Conservation (phyloP, 2,888 invertebrate species). For the Lingula anatina region DNA sequence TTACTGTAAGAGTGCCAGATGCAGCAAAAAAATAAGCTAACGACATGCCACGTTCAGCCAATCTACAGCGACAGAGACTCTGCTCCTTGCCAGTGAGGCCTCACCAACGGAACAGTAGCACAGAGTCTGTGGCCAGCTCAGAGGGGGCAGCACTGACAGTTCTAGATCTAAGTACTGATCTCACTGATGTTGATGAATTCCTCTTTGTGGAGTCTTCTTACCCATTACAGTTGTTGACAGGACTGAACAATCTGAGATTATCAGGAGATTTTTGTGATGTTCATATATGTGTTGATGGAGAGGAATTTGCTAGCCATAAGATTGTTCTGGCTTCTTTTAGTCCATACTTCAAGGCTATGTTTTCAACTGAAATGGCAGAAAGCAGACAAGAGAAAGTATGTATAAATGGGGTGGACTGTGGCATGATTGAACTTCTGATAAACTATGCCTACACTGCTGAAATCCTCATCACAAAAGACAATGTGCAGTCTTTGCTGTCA, state of each 20-base stretch:
- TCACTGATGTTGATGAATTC: conserved; percentile 35
- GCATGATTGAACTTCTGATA: conserved; percentile 49
- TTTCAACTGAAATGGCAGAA: conserved; percentile 51
- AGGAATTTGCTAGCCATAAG: conserved; percentile 51
- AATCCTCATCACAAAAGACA: conserved; percentile 46
- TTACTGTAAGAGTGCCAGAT: too few relatives aligned
- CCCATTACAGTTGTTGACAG: conserved; percentile 44
- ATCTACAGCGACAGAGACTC: background rate
- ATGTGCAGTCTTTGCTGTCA: conserved; percentile 53
- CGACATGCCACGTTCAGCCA: too few relatives aligned
- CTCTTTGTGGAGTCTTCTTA: conserved; percentile 48
- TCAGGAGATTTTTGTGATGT: conserved; percentile 53
- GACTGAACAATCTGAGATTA: conserved; percentile 45
- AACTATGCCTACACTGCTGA: conserved; percentile 54
- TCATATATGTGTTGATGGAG: conserved; percentile 49
- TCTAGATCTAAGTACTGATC: conserved; percentile 4
- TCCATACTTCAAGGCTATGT: conserved; percentile 35
- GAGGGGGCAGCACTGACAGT: background rate
- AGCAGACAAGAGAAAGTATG: conserved; percentile 48
- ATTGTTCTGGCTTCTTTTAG: conserved; percentile 53
- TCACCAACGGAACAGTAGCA: background rate
- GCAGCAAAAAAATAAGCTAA: too few relatives aligned
- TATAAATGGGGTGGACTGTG: conserved; percentile 52
- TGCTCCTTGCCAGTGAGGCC: background rate
- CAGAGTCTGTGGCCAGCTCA: background rate